Conservation (phyloP, 2,888 invertebrate species). For the Folsomia manolachei region DNA sequence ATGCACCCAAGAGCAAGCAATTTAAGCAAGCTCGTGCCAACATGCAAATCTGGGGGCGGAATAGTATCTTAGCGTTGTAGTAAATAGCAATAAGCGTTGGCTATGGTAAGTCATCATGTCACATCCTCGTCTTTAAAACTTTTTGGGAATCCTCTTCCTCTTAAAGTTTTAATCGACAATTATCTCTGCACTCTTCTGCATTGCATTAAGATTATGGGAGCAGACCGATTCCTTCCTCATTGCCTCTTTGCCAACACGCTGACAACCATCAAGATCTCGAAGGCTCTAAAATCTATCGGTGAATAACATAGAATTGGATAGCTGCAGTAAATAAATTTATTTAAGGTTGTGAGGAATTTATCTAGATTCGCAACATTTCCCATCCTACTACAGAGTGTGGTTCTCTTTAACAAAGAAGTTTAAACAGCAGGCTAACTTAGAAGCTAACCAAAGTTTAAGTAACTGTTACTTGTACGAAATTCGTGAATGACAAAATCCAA, state of each 20-base stretch:
- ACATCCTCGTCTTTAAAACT: not conserved
- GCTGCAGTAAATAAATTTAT: too few relatives aligned
- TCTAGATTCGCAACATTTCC: not conserved
- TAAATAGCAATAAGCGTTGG: not conserved
- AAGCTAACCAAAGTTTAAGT: not conserved
- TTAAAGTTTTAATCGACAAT: conserved; percentile 17
- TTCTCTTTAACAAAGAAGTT: not conserved
- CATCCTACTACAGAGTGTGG: not conserved
- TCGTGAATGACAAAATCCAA: not conserved
- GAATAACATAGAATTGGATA: not conserved
- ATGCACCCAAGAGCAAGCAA: not conserved
- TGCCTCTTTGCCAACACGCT: conserved; percentile 11
- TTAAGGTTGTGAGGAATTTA: too few relatives aligned
- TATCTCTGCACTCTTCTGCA: conserved; percentile 5
- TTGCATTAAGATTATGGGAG: conserved; percentile 19
- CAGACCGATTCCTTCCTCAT: conserved; percentile 17
- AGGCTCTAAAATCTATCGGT: not conserved
- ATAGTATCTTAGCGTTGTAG: not conserved
- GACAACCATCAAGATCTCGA: conserved; percentile 2
- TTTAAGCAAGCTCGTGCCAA: not conserved
- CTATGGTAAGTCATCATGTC: not conserved
- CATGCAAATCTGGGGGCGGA: not conserved
- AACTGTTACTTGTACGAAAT: not conserved
- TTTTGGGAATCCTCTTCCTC: conserved; percentile 11
- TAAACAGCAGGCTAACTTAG: not conserved